These are phyloP conservation scores for Leucoraja erinaceus DNA, from an alignment of 2,113 vertebrate species.

Conservation along the genomic window DNA sequence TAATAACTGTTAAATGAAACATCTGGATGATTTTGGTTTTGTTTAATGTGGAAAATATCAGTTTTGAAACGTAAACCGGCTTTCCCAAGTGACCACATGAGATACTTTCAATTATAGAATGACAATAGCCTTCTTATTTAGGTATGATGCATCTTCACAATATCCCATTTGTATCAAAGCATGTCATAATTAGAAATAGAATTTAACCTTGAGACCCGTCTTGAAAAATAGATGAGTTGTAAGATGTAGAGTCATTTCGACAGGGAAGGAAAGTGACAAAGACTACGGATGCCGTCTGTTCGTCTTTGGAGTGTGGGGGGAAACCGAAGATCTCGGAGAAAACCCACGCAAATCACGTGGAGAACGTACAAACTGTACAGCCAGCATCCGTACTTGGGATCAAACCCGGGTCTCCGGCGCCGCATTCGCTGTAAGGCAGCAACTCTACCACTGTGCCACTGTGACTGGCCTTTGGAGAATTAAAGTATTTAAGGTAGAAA, in stretches of 20 bases:
- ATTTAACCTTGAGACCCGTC: not conserved
- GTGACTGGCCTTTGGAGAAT: not conserved
- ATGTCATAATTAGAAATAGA: not conserved
- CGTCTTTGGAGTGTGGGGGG: no score
- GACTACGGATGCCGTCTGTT: no score
- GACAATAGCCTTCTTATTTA: not conserved
- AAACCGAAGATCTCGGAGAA: no score
- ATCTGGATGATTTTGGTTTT: not conserved
- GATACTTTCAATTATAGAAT: not conserved
- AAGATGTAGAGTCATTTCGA: not conserved
- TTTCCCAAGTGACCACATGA: not conserved
- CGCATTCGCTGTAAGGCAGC: no score
- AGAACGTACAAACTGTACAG: no score
- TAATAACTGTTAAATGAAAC: not conserved
- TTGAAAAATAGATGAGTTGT: not conserved
- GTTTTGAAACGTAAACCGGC: not conserved
- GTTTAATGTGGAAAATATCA: not conserved
- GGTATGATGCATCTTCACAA: not conserved
- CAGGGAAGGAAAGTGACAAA: not conserved
- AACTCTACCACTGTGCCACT: no score
- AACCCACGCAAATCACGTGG: no score
- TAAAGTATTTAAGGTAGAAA: not conserved
- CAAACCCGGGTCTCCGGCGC: no score
- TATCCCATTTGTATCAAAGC: not conserved
- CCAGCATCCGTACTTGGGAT: no score